phyloP scores from a whole-genome alignment of 2,888 invertebrate genomes.

The Eupeodes latifasciatus region DNA sequence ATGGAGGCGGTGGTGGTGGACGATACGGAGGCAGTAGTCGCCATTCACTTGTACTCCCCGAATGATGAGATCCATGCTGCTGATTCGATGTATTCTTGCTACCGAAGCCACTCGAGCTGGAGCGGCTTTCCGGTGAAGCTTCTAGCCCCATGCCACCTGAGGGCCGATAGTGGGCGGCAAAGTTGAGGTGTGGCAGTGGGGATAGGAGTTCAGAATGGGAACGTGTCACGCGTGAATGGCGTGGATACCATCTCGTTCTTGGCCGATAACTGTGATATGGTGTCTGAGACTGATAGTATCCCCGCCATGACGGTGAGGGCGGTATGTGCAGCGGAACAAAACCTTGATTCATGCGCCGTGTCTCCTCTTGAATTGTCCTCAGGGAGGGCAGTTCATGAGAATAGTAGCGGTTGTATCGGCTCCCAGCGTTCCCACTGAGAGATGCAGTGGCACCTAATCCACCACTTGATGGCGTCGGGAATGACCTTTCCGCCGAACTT shows the following conservation, averaged over 20 bases:
- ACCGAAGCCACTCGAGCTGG: slow-evolving; percentile 95
- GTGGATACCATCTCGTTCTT: slow-evolving; percentile 87
- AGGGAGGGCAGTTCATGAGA: slow-evolving; percentile 90
- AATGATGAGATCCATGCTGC: slow-evolving; percentile 91
- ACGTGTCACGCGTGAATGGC: slow-evolving; percentile 88
- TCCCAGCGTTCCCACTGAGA: slow-evolving; percentile 83
- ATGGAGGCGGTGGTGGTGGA: slow-evolving; percentile 88
- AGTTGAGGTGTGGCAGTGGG: slow-evolving; percentile 86
- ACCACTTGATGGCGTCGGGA: slow-evolving; percentile 89
- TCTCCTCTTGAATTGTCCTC: slow-evolving; percentile 89
- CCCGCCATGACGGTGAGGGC: slow-evolving; percentile 86
- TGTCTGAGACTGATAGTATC: slow-evolving; percentile 84
- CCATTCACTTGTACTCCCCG: slow-evolving; percentile 91
- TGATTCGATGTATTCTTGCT: slow-evolving; percentile 93
- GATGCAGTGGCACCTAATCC: slow-evolving; percentile 77
- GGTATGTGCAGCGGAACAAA: slow-evolving; percentile 88
- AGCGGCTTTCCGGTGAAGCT: slow-evolving; percentile 94
- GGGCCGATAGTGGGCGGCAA: slow-evolving; percentile 75
- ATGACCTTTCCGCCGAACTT: slow-evolving; percentile 91
- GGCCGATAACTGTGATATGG: slow-evolving; percentile 85
- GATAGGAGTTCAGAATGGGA: slow-evolving; percentile 88
- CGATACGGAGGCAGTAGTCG: slow-evolving; percentile 90
- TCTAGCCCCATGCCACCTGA: slow-evolving; percentile 85
- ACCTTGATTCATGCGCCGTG: slow-evolving; percentile 85
- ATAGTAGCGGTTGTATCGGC: slow-evolving; percentile 85